Evolutionary conservation across 2,113 vertebrate genomes (phyloP).

Genomic region (Anoplopoma fimbria): DNA sequence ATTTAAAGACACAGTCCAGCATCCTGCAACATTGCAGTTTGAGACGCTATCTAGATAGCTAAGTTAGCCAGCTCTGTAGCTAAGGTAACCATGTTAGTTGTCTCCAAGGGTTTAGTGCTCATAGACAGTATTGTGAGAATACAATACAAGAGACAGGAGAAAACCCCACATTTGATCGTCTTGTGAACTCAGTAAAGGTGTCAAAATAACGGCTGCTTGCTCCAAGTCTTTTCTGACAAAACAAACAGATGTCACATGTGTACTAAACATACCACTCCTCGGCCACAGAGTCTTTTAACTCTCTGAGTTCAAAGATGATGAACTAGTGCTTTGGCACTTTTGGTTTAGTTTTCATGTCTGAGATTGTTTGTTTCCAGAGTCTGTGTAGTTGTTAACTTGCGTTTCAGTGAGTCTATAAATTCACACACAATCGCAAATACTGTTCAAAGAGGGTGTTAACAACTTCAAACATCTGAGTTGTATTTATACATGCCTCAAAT

Average conservation of each 20-base stretch:
- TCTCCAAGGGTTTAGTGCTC: not conserved
- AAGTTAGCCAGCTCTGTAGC: not conserved
- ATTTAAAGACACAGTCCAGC: not conserved
- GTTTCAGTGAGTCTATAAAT: conserved; percentile 63
- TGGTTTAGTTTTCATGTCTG: conserved; percentile 51
- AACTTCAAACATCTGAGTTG: conserved; percentile 30
- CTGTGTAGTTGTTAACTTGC: conserved; percentile 68
- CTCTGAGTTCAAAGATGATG: conserved; percentile 60
- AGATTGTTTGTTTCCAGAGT: conserved; percentile 63
- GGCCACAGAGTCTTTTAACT: conserved; percentile 56
- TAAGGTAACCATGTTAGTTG: not conserved
- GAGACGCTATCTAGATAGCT: not conserved
- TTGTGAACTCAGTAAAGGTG: conserved; percentile 44
- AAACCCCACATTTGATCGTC: conserved; percentile 14
- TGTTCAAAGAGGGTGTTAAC: conserved; percentile 26
- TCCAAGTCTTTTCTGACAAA: conserved; percentile 67
- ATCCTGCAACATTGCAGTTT: not conserved
- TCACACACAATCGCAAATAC: conserved; percentile 53
- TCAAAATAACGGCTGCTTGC: conserved; percentile 47
- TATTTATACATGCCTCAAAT: not conserved
- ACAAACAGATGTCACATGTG: conserved; percentile 75
- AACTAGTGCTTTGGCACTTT: conserved; percentile 27
- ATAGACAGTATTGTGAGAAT: not conserved
- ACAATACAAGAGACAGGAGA: not conserved
- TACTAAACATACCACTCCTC: conserved; percentile 69